Evolutionary conservation across 2,888 invertebrate genomes (phyloP).

Genomic region (Ptilodon capucinus): DNA sequence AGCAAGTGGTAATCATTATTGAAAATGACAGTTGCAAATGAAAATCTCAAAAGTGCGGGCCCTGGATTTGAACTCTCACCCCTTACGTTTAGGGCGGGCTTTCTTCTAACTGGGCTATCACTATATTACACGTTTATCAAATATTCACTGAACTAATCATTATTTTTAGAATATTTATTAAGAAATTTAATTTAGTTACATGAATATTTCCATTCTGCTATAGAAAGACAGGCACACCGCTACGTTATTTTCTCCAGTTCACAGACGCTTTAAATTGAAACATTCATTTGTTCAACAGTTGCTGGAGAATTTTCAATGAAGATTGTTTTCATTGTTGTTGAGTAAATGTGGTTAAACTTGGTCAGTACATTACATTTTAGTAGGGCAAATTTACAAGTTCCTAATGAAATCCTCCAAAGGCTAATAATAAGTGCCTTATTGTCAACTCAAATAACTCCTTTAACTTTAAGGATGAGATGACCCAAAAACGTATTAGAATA

Average conservation of each 20-base stretch:
- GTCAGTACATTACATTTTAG: constrained; percentile 1
- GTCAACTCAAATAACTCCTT: constrained; percentile 6
- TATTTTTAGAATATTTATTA: too few relatives aligned
- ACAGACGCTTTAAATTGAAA: not conserved
- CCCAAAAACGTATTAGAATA: constrained; percentile 1
- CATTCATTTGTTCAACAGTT: not conserved
- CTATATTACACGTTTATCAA: too few relatives aligned
- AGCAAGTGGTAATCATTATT: too few relatives aligned
- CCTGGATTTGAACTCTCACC: too few relatives aligned
- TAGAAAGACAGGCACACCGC: not conserved
- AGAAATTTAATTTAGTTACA: too few relatives aligned
- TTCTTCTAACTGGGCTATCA: too few relatives aligned
- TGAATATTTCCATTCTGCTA: not conserved
- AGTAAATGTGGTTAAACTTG: constrained; percentile 3
- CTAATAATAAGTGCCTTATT: constrained; percentile 7
- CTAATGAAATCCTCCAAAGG: constrained; percentile 6
- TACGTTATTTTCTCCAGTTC: not conserved
- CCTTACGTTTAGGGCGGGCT: too few relatives aligned
- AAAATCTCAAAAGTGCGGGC: too few relatives aligned
- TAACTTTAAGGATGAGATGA: constrained; percentile 1
- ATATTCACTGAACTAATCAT: too few relatives aligned
- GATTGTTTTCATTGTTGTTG: not conserved
- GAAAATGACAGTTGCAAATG: too few relatives aligned
- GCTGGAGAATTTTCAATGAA: not conserved
- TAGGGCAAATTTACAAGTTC: constrained; percentile 6